Percentiles rank a stretch among this genome's conserved stretches.
phyloP scores from a whole-genome alignment of 2,888 invertebrate genomes.

The Aricia artaxerxes region DNA sequence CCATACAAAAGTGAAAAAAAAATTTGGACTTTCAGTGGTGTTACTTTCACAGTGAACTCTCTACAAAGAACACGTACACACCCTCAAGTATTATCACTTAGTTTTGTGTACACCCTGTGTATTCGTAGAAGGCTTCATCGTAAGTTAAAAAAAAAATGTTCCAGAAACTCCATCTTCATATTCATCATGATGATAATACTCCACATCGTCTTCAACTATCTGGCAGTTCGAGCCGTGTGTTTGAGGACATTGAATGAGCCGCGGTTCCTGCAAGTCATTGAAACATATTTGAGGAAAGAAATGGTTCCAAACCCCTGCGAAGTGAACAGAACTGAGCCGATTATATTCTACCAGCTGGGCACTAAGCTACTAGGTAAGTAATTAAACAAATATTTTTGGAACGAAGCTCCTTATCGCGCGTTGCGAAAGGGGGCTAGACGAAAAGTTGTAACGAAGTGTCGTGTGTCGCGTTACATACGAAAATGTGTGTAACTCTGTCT shows the following conservation, averaged over 20 bases:
- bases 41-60: too few relatives aligned
- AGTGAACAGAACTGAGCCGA: conserved; percentile 86
- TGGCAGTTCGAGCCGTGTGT: conserved; percentile 89
- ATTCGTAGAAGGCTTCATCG: too few relatives aligned
- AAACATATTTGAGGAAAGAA: conserved; percentile 83
- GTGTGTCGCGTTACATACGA: too few relatives aligned
- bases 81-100: too few relatives aligned
- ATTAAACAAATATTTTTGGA: not conserved
- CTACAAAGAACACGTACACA: too few relatives aligned
- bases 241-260: conserved; percentile 91
- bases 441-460: too few relatives aligned
- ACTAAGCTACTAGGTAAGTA: conserved; percentile 54
- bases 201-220: conserved; percentile 93
- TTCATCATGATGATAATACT: conserved; percentile 87
- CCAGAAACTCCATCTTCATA: conserved; percentile 86
- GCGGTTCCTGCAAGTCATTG: conserved; percentile 85
- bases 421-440: too few relatives aligned
- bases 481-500: too few relatives aligned
- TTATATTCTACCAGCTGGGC: conserved; percentile 56
- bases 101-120: too few relatives aligned
- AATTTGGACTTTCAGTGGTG: too few relatives aligned
- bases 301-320: conserved; percentile 82
- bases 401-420: too few relatives aligned
- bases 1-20: too few relatives aligned
- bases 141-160: not conserved